Base-by-base conservation (phyloP, 1,140 invertebrate genomes). In the Rhagoletis pomonella region DNA sequence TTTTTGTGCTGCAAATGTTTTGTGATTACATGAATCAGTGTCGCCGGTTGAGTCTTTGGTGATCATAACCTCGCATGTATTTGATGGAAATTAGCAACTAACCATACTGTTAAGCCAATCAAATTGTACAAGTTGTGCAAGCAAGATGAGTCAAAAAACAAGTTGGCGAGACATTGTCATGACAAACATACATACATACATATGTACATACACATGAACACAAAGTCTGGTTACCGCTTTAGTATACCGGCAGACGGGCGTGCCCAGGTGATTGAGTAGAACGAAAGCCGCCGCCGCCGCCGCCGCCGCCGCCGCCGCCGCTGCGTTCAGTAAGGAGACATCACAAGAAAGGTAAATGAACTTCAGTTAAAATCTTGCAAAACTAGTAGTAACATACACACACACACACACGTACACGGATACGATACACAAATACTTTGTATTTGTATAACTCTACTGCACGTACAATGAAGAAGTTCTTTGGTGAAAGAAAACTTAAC, bases 361-460 rank as follows among this genome's bases (percentile, higher is more conserved):
- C 73, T 81, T 81, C 17, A 55, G 50, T 50, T 81, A 10, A 81
- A 81, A 81, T 81, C 73, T 81, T 81, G 73, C 73, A 81, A 81
- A 55, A 81, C 73, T 81, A 81, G 47, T 81, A 55, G 47, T 81
- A 47, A 12, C 19, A 58, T n/a, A 81, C 5, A 50, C 7, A 6
- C 29, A 17, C 42, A 39, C 64, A 67, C 6, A 67, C 64, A 67
- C 64, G 14, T 4, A 29, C 29, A 67, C 64, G 44, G 47, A 50
- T 19, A 9, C 44, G 29, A 81, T 81, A 55, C 17, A 50, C 1
- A 50, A 55, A 19, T 17, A 6, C 67, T 12, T 12, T 42, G 44
- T 17, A 62, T n/a, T 14, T 62, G 60, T 62, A n/a, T 62, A 62
- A 14, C 67, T 3, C 42, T 14, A n/a, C 17, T 62, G 17, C 60